These are phyloP conservation scores for Nymphicus hollandicus DNA, from an alignment of 2,113 vertebrate genomes.

Conservation along the genomic window DNA sequence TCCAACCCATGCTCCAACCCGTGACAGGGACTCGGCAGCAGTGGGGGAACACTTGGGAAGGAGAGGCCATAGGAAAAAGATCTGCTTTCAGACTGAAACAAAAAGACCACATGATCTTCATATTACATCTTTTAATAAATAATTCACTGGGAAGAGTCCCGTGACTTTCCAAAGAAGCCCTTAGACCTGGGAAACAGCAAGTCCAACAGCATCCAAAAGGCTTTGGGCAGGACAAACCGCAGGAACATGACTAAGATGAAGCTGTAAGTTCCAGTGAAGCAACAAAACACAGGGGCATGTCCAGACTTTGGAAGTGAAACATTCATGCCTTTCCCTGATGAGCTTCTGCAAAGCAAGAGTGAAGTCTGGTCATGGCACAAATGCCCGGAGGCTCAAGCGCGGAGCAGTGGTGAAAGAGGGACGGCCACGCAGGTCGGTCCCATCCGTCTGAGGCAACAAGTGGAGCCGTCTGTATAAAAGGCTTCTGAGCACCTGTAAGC, in stretches of 20 bases:
- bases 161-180: conserved; percentile 30
- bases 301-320: conserved; percentile 19
- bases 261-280: conserved; percentile 25
- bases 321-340: conserved; percentile 30
- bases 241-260: conserved; percentile 21
- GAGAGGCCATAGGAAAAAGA: background rate
- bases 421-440: background rate
- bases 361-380: background rate
- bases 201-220: conserved; percentile 13
- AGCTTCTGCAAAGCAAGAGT: conserved; percentile 43
- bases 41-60: background rate
- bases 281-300: conserved; percentile 34
- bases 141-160: conserved; percentile 38
- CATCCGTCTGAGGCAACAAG: background rate
- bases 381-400: background rate
- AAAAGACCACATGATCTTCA: background rate
- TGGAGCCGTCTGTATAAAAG: background rate
- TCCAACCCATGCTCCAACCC: background rate
- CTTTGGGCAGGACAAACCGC: background rate
- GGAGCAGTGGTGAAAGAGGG: background rate
- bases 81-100: conserved; percentile 35
- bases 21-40: rapidly evolving
- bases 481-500: background rate
- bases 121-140: conserved; percentile 42
- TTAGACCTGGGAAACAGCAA: conserved; percentile 7